Conservation (phyloP, 2,113 vertebrate genomes). For the Patagioenas fasciata region DNA sequence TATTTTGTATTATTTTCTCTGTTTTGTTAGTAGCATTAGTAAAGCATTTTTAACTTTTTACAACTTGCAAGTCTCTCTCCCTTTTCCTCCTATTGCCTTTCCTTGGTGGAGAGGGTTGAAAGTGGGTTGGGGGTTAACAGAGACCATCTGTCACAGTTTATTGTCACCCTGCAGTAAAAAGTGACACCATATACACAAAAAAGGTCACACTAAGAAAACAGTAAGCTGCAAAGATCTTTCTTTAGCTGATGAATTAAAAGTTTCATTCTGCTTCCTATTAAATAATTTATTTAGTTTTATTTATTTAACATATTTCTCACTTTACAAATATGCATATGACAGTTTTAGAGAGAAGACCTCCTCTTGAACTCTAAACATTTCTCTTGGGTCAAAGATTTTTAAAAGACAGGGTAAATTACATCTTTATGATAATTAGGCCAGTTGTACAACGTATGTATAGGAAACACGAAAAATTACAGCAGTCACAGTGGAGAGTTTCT, state of each 20-base stretch:
- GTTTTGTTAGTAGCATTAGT: too few species aligned
- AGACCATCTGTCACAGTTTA: too few species aligned
- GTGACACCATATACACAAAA: neutral
- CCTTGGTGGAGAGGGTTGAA: too few species aligned
- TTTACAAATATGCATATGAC: neutral
- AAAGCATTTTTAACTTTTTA: too few species aligned
- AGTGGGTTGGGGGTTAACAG: too few species aligned
- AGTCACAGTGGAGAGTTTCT: neutral
- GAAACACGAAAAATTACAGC: neutral
- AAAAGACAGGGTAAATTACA: neutral
- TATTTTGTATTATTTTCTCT: too few species aligned
- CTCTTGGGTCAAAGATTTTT: neutral
- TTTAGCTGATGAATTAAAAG: neutral
- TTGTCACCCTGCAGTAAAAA: too few species aligned
- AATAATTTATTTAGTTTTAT: neutral
- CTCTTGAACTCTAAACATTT: neutral
- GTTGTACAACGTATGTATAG: neutral
- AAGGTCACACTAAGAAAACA: neutral
- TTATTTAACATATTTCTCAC: neutral
- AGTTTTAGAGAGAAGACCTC: neutral
- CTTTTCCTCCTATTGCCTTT: too few species aligned
- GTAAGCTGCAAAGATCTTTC: neutral
- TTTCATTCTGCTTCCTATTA: neutral
- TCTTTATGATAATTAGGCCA: neutral
- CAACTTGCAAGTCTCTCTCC: too few species aligned